Evolutionary conservation across 2,113 vertebrate genomes (phyloP).

Genomic region (Anhinga rufa): DNA sequence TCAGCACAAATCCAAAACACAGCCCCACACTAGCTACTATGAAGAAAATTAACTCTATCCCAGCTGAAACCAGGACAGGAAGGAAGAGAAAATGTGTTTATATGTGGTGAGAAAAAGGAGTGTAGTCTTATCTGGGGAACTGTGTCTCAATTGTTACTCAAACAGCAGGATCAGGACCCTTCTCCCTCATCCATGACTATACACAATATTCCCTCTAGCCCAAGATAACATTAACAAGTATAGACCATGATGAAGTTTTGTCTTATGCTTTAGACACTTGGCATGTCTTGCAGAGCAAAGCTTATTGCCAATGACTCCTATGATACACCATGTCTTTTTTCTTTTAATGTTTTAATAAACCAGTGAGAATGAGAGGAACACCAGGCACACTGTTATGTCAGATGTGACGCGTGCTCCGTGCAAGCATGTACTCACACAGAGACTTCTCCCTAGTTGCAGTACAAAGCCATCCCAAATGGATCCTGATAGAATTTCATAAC

Average conservation of each 20-base stretch:
- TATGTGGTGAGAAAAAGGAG: background rate
- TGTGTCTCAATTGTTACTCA: background rate
- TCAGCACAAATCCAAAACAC: too few species aligned
- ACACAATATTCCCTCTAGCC: background rate
- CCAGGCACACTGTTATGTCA: background rate
- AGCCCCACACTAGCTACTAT: too few species aligned
- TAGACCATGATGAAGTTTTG: background rate
- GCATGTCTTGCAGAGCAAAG: background rate
- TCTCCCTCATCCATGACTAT: background rate
- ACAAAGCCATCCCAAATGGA: background rate
- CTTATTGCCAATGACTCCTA: background rate
- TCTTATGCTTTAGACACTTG: background rate
- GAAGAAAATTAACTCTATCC: too few species aligned
- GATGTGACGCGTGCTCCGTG: fast-evolving
- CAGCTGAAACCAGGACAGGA: too few species aligned
- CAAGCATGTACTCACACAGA: background rate
- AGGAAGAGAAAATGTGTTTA: background rate
- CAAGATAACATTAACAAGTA: background rate
- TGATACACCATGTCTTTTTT: background rate
- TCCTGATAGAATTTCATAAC: background rate
- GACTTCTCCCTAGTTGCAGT: background rate
- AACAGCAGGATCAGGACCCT: background rate
- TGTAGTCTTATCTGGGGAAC: background rate
- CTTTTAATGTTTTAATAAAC: background rate
- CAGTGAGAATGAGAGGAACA: background rate